These are phyloP conservation scores for Actinernus sp. DNA, from an alignment of 92 coral and sea anemone genomes.

Conservation along the genomic window DNA sequence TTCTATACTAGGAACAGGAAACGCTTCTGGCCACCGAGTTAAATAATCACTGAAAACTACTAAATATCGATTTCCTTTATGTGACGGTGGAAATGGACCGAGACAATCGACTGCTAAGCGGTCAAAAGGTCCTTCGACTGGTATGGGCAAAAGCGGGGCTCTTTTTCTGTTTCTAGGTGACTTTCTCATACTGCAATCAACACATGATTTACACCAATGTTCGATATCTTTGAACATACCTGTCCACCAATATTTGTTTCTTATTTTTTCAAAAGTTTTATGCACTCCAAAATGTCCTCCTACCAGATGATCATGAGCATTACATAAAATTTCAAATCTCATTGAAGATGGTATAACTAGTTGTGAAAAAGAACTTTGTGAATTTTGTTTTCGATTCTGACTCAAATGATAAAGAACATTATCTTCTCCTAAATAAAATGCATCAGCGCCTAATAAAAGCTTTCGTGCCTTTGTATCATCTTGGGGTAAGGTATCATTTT, in stretches of 20 bases:
- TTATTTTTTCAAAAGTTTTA: slow-evolving; percentile 57
- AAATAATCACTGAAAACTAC: slow-evolving; percentile 58
- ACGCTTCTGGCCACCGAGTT: slow-evolving; percentile 71
- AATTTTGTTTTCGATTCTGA: background rate
- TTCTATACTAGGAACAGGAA: slow-evolving; percentile 41
- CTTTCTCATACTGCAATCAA: slow-evolving; percentile 27
- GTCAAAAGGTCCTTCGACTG: slow-evolving; percentile 36
- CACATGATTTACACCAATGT: slow-evolving; percentile 35
- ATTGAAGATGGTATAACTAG: background rate
- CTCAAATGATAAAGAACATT: background rate
- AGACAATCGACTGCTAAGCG: slow-evolving; percentile 21
- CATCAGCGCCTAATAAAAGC: background rate
- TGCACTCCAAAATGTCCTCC: slow-evolving; percentile 68
- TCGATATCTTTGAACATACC: slow-evolving; percentile 65
- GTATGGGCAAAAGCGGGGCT: slow-evolving; percentile 36
- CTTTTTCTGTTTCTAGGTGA: slow-evolving; percentile 2
- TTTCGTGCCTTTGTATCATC: background rate
- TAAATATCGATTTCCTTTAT: slow-evolving; percentile 62
- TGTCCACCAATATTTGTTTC: slow-evolving; percentile 49
- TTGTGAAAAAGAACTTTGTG: background rate
- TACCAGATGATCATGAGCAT: slow-evolving; percentile 50
- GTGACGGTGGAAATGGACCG: slow-evolving; percentile 62
- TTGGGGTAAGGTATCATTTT: slow-evolving; percentile 6
- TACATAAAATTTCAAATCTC: slow-evolving; percentile 4
- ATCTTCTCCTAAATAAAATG: slow-evolving; percentile 17